phyloP scores from a whole-genome alignment of 2,888 invertebrate genomes.

The Lasioglossum oenotherae region DNA sequence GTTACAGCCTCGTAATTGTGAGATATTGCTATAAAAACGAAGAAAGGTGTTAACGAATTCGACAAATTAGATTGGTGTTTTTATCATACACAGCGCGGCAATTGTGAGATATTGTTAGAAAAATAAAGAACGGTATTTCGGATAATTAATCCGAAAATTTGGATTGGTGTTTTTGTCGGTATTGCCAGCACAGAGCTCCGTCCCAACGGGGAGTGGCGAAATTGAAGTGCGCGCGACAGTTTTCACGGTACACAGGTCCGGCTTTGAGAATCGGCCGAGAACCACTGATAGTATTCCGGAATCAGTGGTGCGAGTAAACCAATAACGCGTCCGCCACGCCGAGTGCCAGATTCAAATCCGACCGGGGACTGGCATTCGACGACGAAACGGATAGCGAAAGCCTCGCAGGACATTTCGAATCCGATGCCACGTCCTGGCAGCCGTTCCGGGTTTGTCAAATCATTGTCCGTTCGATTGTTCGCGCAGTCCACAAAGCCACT shows the following conservation, averaged over 20 bases:
- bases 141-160: not conserved
- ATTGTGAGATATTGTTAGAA: too few relatives aligned
- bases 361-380: conserved; percentile 74
- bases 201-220: not conserved
- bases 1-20: too few relatives aligned
- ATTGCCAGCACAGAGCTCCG: not conserved
- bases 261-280: conserved; percentile 68
- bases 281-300: conserved; percentile 78
- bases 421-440: conserved; percentile 76
- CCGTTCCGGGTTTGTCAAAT: conserved; percentile 80
- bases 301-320: conserved; percentile 84
- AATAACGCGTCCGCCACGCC: conserved; percentile 83
- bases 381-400: conserved; percentile 74
- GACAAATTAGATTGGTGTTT: too few relatives aligned
- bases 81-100: too few relatives aligned
- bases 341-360: conserved; percentile 83
- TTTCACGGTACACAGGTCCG: not conserved
- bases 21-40: too few relatives aligned
- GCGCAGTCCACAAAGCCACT: conserved; percentile 57
- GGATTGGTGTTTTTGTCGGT: not conserved
- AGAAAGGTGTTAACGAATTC: too few relatives aligned
- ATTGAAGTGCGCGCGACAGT: not conserved
- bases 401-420: conserved; percentile 80
- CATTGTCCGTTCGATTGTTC: conserved; percentile 76
- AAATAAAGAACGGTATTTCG: not conserved